Percentiles rank a stretch among this genome's conserved stretches.
Conservation (phyloP, 2,113 vertebrate genomes). For the Calidris pygmaea region DNA sequence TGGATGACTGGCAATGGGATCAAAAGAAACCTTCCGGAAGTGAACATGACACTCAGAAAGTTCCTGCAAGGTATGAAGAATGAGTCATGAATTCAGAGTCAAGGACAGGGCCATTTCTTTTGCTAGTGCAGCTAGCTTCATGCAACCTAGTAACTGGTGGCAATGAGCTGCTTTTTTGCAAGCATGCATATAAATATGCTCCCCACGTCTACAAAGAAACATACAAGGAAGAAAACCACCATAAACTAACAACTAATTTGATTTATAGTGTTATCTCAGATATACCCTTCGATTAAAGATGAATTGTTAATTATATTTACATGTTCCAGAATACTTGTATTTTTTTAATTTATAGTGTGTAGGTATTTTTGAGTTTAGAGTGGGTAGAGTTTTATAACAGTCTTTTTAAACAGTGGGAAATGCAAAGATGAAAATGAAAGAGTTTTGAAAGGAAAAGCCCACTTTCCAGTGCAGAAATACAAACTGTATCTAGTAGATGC, state of each 20-base stretch:
- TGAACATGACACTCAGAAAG: background rate
- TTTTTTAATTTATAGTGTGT: background rate
- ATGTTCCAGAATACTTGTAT: background rate
- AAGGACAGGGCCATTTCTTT: background rate
- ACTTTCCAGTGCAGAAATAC: background rate
- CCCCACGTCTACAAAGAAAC: background rate
- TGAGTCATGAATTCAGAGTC: background rate
- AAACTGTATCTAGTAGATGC: background rate
- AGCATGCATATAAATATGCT: background rate
- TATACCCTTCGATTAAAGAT: background rate
- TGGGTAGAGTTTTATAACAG: background rate
- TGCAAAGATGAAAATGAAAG: background rate
- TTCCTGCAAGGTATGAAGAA: background rate
- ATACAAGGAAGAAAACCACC: background rate
- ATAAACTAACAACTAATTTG: background rate
- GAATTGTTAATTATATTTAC: background rate
- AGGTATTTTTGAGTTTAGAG: background rate
- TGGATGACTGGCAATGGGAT: background rate
- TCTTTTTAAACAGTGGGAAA: background rate
- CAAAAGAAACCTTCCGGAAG: background rate
- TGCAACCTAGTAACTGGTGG: background rate
- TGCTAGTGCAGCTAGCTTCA: background rate
- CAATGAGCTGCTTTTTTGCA: background rate
- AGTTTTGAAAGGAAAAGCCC: background rate
- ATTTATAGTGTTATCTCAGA: background rate